phyloP scores from a whole-genome alignment of 1,140 invertebrate genomes.

The Armadillidium nasatum region DNA sequence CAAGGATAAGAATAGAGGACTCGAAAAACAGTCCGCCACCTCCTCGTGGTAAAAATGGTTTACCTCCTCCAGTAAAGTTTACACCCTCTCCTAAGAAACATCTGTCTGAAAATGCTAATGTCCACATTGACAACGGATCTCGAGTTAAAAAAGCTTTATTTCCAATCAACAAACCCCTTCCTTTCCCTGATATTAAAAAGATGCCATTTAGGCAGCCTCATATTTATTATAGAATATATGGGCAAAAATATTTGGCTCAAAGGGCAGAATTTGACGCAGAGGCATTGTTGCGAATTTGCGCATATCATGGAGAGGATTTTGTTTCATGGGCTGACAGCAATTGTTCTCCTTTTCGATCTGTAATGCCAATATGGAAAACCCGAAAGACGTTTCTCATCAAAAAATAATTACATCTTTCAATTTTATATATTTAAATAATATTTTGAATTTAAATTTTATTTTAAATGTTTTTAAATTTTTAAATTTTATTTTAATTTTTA shows the following conservation, averaged over 20 bases:
- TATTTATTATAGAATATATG: not conserved
- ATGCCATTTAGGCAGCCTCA: not conserved
- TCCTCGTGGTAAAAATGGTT: not conserved
- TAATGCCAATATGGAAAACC: not conserved
- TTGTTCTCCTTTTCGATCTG: not conserved
- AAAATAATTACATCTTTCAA: too few relatives aligned
- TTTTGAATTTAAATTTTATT: too few relatives aligned
- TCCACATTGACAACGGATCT: too few relatives aligned
- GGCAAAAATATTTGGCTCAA: not conserved
- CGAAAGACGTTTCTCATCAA: not conserved
- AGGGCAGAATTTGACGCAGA: not conserved
- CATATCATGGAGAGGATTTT: not conserved
- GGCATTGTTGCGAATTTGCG: not conserved
- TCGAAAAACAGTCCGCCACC: not conserved
- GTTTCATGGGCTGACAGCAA: not conserved
- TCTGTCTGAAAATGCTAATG: not conserved
- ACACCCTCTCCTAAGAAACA: not conserved
- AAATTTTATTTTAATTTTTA: too few relatives aligned
- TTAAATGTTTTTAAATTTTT: too few relatives aligned
- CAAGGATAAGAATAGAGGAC: not conserved
- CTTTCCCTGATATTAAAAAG: not conserved
- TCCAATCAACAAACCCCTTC: too few relatives aligned
- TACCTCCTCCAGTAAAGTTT: not conserved
- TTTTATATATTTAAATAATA: too few relatives aligned
- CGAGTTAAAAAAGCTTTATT: too few relatives aligned